Conservation (phyloP, 2,888 invertebrate genomes). For the Euplagia quadripunctaria region DNA sequence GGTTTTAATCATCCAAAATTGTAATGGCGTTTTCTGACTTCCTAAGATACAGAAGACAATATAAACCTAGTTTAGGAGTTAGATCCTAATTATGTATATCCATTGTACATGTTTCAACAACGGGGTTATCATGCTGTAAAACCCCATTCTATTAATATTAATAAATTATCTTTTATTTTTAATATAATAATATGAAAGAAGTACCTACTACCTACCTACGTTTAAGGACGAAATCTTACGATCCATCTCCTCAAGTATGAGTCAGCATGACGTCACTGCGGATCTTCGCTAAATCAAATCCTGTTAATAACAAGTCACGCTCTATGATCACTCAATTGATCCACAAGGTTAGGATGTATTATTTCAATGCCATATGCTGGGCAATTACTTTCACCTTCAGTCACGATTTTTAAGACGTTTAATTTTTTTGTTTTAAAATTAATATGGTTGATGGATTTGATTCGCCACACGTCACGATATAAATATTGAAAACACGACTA, state of each 20-base stretch:
- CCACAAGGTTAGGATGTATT: slow-evolving; percentile 50
- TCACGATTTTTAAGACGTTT: slow-evolving; percentile 38
- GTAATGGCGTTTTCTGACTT: no score
- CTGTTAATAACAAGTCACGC: slow-evolving; percentile 43
- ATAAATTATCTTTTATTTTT: no score
- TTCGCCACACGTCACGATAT: neutral
- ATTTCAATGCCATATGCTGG: slow-evolving; percentile 36
- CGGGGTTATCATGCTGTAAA: neutral
- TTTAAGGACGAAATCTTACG: slow-evolving; percentile 33
- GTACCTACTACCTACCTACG: neutral
- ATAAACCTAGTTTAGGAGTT: no score
- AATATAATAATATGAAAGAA: no score
- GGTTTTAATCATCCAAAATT: no score
- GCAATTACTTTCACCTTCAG: slow-evolving; percentile 47
- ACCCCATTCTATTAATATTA: neutral
- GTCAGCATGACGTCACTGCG: slow-evolving; percentile 36
- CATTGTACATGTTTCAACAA: no score
- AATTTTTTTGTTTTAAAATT: slow-evolving; percentile 12
- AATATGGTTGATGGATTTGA: neutral
- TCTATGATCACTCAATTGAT: slow-evolving; percentile 39
- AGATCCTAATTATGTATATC: no score
- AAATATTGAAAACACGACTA: neutral
- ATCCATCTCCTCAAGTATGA: slow-evolving; percentile 30
- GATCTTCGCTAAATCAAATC: slow-evolving; percentile 42
- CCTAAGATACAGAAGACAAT: no score